These are phyloP conservation scores for Panorpa germanica DNA, from an alignment of 2,888 invertebrate species.

Conservation along the genomic window DNA sequence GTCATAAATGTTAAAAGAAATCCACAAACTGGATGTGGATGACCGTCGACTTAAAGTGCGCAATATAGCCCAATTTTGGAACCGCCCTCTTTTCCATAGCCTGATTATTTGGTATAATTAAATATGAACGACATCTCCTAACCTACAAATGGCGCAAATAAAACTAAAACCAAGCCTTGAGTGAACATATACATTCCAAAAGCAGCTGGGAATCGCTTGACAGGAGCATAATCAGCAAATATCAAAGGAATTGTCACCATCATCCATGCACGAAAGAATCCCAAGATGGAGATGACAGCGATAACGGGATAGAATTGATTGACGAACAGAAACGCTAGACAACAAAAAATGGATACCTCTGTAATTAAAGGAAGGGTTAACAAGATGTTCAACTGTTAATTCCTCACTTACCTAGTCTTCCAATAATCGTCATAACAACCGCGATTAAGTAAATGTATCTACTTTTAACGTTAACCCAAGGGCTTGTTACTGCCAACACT, in stretches of 20 bases:
- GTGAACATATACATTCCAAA: constrained; percentile 54
- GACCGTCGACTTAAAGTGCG: no score
- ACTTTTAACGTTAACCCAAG: constrained; percentile 38
- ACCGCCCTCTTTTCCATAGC: no score
- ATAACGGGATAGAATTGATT: constrained; percentile 33
- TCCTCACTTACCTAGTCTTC: constrained; percentile 37
- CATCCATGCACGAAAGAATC: constrained; percentile 48
- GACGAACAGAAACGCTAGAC: constrained; percentile 30
- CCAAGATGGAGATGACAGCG: constrained; percentile 37
- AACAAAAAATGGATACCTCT: constrained; percentile 7
- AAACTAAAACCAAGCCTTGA: constrained; percentile 43
- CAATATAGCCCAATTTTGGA: no score
- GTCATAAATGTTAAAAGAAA: no score
- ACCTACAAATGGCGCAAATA: constrained; percentile 52
- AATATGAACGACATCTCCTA: no score
- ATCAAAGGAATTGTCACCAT: constrained; percentile 51
- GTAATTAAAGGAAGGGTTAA: no score
- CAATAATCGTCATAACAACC: constrained; percentile 39
- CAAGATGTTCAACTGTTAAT: constrained; percentile 2
- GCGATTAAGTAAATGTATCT: constrained; percentile 44
- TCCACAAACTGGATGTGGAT: no score
- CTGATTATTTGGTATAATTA: no score
- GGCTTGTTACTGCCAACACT: constrained; percentile 37
- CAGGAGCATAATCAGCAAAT: constrained; percentile 45
- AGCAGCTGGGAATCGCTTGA: constrained; percentile 54